Conservation (phyloP, 2,888 invertebrate genomes). For the Polymixis lichenea region DNA sequence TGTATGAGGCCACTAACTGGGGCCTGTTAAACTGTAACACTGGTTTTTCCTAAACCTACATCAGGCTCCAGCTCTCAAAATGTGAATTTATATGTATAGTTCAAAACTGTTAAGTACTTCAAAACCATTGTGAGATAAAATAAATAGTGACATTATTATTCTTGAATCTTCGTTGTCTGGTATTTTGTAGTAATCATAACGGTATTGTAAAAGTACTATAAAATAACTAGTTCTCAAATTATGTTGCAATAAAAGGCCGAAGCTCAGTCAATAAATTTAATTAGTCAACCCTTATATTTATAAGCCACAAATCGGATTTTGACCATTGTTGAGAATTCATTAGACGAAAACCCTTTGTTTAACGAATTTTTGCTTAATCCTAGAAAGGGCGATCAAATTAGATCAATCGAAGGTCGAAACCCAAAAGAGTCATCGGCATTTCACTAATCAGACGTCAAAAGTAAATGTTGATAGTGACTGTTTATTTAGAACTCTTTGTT, state of each 20-base stretch:
- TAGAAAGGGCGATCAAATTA: not conserved
- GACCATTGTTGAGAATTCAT: not conserved
- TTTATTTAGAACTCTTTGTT: slow-evolving; percentile 33
- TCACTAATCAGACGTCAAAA: slow-evolving; percentile 15
- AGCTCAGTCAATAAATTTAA: not conserved
- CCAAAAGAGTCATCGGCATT: slow-evolving; percentile 9
- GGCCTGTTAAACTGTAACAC: too few species aligned
- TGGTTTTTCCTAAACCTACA: too few species aligned
- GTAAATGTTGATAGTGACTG: slow-evolving; percentile 11
- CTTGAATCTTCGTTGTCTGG: not conserved
- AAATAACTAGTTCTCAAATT: not conserved
- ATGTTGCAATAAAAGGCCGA: not conserved
- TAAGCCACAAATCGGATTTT: not conserved
- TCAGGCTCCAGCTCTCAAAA: too few species aligned
- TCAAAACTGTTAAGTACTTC: too few species aligned
- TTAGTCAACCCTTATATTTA: not conserved
- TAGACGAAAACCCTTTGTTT: not conserved
- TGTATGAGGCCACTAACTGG: too few species aligned
- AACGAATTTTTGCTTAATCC: slow-evolving; percentile 11
- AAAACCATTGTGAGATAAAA: too few species aligned
- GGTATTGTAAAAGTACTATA: not conserved
- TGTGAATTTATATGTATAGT: too few species aligned
- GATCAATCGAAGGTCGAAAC: slow-evolving; percentile 17
- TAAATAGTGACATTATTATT: too few species aligned
- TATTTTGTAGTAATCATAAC: not conserved